Evolutionary conservation across 2,113 vertebrate genomes (phyloP).

Genomic region (Varanus komodoensis): DNA sequence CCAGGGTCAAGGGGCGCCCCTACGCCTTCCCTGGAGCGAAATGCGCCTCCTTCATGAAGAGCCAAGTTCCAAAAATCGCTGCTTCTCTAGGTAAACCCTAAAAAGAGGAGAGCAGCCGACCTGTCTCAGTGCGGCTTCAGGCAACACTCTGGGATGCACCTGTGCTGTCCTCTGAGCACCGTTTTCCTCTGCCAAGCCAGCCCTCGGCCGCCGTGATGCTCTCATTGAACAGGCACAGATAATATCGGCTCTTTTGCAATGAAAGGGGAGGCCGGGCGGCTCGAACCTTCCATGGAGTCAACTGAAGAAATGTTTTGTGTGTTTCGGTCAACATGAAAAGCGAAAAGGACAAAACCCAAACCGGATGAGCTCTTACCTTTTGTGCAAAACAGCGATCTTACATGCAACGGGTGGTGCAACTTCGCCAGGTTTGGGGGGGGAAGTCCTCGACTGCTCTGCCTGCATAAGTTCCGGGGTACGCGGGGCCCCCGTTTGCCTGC

Average conservation of each 20-base stretch:
- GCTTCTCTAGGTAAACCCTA: too few species aligned
- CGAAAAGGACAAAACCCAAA: background rate
- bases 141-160: background rate
- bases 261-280: background rate
- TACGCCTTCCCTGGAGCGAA: background rate
- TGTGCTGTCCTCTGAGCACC: background rate
- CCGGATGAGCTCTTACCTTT: background rate
- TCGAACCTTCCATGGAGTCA: background rate
- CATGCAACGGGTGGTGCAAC: background rate
- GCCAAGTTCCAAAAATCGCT: background rate
- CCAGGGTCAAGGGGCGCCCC: background rate
- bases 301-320: background rate
- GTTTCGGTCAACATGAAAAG: background rate
- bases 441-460: background rate
- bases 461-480: too few species aligned
- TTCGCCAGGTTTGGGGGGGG: background rate
- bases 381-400: background rate
- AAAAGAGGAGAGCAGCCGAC: background rate
- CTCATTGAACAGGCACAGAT: background rate
- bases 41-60: background rate
- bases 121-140: background rate
- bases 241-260: background rate
- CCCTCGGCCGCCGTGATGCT: background rate
- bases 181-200: background rate
- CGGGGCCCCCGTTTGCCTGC: too few species aligned